A percentile compares a stretch with the other conserved stretches of the same genome.
Evolutionary conservation across 2,797 vertebrate genomes (phyloP).

Genomic region (Pogonophryne albipinna): DNA sequence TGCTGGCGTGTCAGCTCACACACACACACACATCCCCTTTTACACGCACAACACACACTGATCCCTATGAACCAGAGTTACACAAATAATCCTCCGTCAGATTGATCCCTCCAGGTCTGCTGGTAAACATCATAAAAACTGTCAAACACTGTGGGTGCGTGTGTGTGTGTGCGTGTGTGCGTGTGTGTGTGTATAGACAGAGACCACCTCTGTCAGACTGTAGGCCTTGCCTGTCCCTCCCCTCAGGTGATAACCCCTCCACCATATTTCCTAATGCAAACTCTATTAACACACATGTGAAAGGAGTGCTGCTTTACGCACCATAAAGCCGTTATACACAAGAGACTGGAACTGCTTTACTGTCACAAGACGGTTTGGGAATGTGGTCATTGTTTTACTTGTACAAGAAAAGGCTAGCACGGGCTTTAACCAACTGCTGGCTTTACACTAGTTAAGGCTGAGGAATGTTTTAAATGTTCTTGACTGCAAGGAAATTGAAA

Average conservation of each 20-base stretch:
- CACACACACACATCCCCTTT: conserved; percentile 23
- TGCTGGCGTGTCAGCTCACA: conserved; percentile 25
- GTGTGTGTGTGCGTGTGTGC: neutral
- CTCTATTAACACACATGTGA: conserved; percentile 73
- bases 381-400: conserved; percentile 57
- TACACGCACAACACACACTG: conserved; percentile 14
- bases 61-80: conserved; percentile 67
- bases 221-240: neutral
- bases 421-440: conserved; percentile 55
- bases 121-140: conserved; percentile 79
- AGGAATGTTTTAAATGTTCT: neutral
- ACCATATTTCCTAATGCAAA: conserved; percentile 74
- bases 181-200: neutral
- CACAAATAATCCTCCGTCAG: conserved; percentile 70
- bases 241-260: conserved; percentile 64
- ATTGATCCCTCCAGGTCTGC: conserved; percentile 62
- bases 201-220: conserved; percentile 62
- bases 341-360: conserved; percentile 52
- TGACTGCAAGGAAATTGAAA: no score
- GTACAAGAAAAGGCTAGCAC: conserved; percentile 29
- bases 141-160: conserved; percentile 37
- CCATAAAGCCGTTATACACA: conserved; percentile 61
- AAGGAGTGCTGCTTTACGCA: conserved; percentile 67
- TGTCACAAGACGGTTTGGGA: conserved; percentile 36
- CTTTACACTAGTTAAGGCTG: conserved; percentile 11